Evolutionary conservation across 2,888 invertebrate genomes (phyloP), one percentile per base, ranked within the genome.

Genomic region (Quadriops clusia): DNA sequence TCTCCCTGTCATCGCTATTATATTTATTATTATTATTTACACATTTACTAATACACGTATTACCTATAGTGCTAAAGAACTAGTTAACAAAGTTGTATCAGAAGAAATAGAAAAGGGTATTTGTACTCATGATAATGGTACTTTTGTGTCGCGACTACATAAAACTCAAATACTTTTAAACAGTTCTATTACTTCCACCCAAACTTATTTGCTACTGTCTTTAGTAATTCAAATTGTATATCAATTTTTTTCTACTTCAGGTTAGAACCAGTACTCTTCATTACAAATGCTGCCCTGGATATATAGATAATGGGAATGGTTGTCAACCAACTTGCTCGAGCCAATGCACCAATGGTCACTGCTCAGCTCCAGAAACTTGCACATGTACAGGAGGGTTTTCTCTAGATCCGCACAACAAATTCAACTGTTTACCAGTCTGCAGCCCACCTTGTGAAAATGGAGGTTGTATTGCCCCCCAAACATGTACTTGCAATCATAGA

Each of bases 311-410:
- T 8, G n/a, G 13, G 9, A 18, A 4, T 2, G 18, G 18, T 11
- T 43, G 43, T 23, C 28, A 36, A 11, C 41, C 44, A 1, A 17
- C 60, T 14, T 49, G 47, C 23, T 30, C 35, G 2, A 33, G 47
- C 2, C 41, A 47, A 4, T 68, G 68, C 38, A 37, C 39, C 2
- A 57, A 67, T 36, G 64, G 63, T 0, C 47, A 45, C 5, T 58
- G 58, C 30, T 33, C 40, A 4, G 45, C 45, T 3, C 55, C 56
- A 2, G 46, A 53, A 32, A 36, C 23, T 4, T 58, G 58, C 29
- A 33, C 39, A 5, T 34, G 34, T 17, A 25, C 30, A 5, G 15
- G 17, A n/a, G 33, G 33, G 6, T 36, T 23, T 13, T 3, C 25
- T 8, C 6, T 23, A 1, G 33, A 33, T 14, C 23, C 29, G 7